These are phyloP conservation scores for Sialis lutaria DNA, from an alignment of 2,888 invertebrate genomes.

Conservation along the genomic window DNA sequence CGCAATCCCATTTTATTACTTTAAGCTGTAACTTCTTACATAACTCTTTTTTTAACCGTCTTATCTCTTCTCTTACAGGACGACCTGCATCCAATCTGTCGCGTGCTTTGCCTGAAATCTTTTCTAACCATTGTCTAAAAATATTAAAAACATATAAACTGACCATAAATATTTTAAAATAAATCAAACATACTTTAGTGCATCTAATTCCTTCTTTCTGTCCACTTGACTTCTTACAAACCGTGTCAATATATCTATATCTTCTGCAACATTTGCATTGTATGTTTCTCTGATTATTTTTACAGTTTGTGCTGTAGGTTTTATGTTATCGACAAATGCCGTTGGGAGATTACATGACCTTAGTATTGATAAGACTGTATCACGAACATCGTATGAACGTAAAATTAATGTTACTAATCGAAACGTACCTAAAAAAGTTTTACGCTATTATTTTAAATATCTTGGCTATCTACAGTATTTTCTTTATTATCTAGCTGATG, in stretches of 20 bases:
- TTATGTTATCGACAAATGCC: conserved; percentile 65
- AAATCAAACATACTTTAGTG: background rate
- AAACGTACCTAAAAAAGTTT: conserved; percentile 38
- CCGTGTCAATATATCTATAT: no score
- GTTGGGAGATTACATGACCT: conserved; percentile 71
- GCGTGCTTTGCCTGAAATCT: conserved; percentile 49
- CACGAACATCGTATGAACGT: conserved; percentile 46
- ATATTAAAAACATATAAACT: conserved; percentile 18
- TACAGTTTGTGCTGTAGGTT: conserved; percentile 6
- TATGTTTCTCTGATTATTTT: background rate
- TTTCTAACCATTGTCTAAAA: conserved; percentile 52
- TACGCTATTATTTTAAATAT: conserved; percentile 4
- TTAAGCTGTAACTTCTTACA: conserved; percentile 35
- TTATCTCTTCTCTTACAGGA: conserved; percentile 58
- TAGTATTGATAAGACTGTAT: conserved; percentile 58
- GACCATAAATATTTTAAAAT: conserved; percentile 17
- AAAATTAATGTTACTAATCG: conserved; percentile 58
- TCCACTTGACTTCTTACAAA: background rate
- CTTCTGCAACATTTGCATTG: background rate
- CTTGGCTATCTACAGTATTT: conserved; percentile 1
- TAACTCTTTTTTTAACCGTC: conserved; percentile 40
- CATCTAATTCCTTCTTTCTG: background rate
- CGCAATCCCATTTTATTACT: conserved; percentile 60
- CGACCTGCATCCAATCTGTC: conserved; percentile 43
- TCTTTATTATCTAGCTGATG: conserved; percentile 3